Base-by-base conservation (phyloP, 2,888 invertebrate genomes). In the Andrena bucephala region DNA sequence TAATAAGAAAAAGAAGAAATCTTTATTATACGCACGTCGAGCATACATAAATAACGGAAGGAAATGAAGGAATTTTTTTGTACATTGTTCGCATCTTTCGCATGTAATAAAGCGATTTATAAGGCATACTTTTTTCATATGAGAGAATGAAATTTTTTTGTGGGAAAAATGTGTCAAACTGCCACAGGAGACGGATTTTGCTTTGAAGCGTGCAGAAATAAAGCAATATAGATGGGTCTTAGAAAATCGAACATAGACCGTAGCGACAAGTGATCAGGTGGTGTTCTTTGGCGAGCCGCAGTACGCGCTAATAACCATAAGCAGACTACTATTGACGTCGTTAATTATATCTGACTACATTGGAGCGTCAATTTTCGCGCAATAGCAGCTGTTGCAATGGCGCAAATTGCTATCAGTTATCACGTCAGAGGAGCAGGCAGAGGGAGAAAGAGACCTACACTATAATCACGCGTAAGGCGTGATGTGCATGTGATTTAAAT, bases 301-400 rank as follows among this genome's bases (percentile, higher is more conserved):
- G 33, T 60, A 10, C 20, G 20, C 57, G 16, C 29, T 42, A 63
- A 13, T 57, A 48, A 65, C 59, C 66, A 57, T 66, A 16, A 57
- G 66, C 63, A 33, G n/a, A 69, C 52, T 72, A 69, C 60, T 77
- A 72, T 83, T 75, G 79, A 84, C 83, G 79, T 57, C 24, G 71
- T 72, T 84, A 78, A 79, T 84, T 76, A 83, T 83, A 42, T 72
- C 52, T 29, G 20, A 33, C 66, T 50, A 16, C 27, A 33, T 65
- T 71, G 54, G 57, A 8, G n/a, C 52, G 27, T 72, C 36, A 52
- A 62, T 72, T 67, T 57, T 42, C 54, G 2, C 54, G 27, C 10
- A 60, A 29, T n/a, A 42, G 36, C 13, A 42, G 59, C 59, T 13
- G 60, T 36, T 65, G 59, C 33, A n/a, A 4, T 24, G 16, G 7